Base-by-base conservation (phyloP, 1,140 invertebrate species). In the Meloidogyne floridensis region DNA sequence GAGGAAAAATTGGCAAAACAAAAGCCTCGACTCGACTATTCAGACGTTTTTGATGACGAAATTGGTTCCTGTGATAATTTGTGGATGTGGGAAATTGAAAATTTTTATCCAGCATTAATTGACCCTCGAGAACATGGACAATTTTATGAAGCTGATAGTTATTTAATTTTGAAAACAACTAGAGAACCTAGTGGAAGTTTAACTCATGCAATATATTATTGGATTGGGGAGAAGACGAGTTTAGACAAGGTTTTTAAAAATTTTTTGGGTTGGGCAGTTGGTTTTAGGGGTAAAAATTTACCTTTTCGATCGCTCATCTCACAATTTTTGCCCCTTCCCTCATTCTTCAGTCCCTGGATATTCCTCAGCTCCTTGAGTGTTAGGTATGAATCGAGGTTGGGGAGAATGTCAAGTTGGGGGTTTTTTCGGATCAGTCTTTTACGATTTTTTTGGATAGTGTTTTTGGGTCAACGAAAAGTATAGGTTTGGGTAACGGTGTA, bases 131-230 rank as follows among this genome's bases (percentile, higher is more conserved):
- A 84, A 43, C 78, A 97, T 91, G 97, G 98, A 8, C 98, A 98
- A 91, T 99, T 99, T 91, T 99, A 98, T 90, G 96, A 98, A 92
- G 97, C 95, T 15, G 98, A 99, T 91, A 99, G 97, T 91, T 99
- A 99, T 90, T 98, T 99, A 86, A 93, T 99, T 78, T 91, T 99
- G 72, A 96, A 97, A 91, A 99, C 97, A 0, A 93, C 91, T 59
- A 69, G 81, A 59, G 96, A 98, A 90, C 91, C 96, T 56, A 93
- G 94, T 85, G 94, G 94, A 72, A 94, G 94, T 77, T 91, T 98
- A 0, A 93, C 93, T 77, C 98, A 96, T 95, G 93, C 96, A 87
- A 99, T 99, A 87, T 98, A 94, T 92, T 99, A 98, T 90, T 99
- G 97, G 97, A 99, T 99, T 88, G 98, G 98, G 70, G 94, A 94